Evolutionary conservation across 2,888 invertebrate species (phyloP).

Genomic region (Idaea aversata): DNA sequence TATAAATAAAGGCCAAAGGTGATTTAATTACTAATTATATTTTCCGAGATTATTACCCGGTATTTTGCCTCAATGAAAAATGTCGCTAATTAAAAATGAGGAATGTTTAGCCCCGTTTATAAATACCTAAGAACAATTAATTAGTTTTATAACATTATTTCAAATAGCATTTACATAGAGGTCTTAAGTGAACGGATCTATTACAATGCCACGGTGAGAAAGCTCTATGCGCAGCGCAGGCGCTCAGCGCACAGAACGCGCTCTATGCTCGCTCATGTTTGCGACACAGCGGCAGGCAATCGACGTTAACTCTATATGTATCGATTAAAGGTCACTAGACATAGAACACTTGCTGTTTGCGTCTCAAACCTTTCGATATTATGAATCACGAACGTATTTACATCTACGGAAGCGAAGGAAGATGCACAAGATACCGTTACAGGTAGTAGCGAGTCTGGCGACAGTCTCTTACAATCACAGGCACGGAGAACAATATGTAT

Average conservation of each 20-base stretch:
- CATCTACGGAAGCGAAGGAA: conserved; percentile 15
- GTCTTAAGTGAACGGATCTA: conserved; percentile 63
- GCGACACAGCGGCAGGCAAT: conserved; percentile 52
- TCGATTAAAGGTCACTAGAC: conserved; percentile 31
- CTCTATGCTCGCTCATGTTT: conserved; percentile 55
- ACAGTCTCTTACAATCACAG: conserved; percentile 7
- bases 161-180: conserved; percentile 44
- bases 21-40: conserved; percentile 3
- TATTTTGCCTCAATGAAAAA: conserved; percentile 5
- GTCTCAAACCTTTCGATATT: conserved; percentile 34
- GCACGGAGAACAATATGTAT: conserved; percentile 12
- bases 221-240: conserved; percentile 47
- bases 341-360: conserved; percentile 36
- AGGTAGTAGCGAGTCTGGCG: background rate
- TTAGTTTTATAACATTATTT: conserved; percentile 7
- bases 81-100: conserved; percentile 4
- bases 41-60: conserved; percentile 2
- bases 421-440: conserved; percentile 13
- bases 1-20: conserved; percentile 3
- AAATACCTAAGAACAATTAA: conserved; percentile 7
- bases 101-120: conserved; percentile 4
- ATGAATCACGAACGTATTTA: conserved; percentile 24
- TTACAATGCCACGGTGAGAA: conserved; percentile 69
- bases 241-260: conserved; percentile 41
- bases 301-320: conserved; percentile 29